Evolutionary conservation across 1,140 invertebrate genomes (phyloP), one percentile per base, ranked within the genome.

Genomic region (Akabosia matsudoensis): DNA sequence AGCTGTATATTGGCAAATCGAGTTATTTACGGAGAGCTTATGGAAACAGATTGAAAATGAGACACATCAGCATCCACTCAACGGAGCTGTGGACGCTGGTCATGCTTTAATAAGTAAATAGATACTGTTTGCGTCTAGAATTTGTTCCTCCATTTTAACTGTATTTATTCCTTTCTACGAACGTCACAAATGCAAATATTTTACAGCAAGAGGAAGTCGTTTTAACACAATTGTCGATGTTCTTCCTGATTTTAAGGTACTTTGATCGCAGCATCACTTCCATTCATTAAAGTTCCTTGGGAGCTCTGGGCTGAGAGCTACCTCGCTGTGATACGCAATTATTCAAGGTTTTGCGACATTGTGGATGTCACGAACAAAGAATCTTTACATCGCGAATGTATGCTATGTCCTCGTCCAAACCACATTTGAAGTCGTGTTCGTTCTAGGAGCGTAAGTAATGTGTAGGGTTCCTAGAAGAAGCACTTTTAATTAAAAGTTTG

Each of bases 11-110:
- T 81, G 86, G 37, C 84, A 87, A 84, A 89, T 93, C 16, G 89
- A 89, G 75, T 90, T 87, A 45, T 96, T 94, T 82, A 88, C 92
- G 79, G 93, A 96, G 84, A 85, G 93, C 14, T 84, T 96, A 24
- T 96, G 93, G 93, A 84, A 85, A 79, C 24, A 67, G 18, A 76
- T 75, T 61, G 83, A 85, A 13, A 74, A 83, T 18, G 76, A 84
- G 22, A 78, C 82, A 26, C 80, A 85, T 33, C 85, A 85, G 52
- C 76, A 82, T 22, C 84, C 88, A 31, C 93, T 91, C 80, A 93
- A 94, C 84, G 94, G 93, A 0, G 90, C 89, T 34, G 90, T 94
- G 0, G 93, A 95, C 83, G 92, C 92, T 0, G 64, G 87, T 14
- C 88, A 90, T 52, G 93, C 93, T 0, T 83, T 93, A 0, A 84